These are phyloP conservation scores for Bemisia tabaci DNA, from an alignment of 1,140 invertebrate species.

Conservation along the genomic window DNA sequence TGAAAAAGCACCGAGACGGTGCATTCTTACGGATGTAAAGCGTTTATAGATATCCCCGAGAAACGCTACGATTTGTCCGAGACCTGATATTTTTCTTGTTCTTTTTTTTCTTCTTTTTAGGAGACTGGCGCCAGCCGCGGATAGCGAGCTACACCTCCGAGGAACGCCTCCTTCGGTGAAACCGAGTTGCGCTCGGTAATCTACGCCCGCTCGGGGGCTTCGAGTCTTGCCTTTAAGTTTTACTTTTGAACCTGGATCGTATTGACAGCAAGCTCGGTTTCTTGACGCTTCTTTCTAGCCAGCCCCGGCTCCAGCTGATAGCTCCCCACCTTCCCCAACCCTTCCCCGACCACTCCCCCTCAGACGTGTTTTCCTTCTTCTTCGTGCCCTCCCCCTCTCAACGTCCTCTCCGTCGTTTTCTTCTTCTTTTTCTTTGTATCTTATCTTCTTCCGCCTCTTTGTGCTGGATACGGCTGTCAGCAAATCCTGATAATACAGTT, in stretches of 20 bases:
- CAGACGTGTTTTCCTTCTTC: no score
- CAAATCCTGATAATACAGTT: neutral
- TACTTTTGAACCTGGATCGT: neutral
- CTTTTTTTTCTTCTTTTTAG: neutral
- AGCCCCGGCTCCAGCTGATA: neutral
- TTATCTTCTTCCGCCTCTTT: neutral
- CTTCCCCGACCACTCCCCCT: neutral
- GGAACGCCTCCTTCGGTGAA: neutral
- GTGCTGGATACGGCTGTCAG: neutral
- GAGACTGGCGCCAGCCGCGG: neutral
- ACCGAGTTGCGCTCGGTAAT: neutral
- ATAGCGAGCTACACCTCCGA: neutral
- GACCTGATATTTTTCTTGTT: neutral
- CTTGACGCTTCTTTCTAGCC: neutral
- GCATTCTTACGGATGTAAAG: neutral
- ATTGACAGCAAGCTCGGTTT: neutral
- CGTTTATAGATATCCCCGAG: neutral
- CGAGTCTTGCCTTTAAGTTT: neutral
- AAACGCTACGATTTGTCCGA: neutral
- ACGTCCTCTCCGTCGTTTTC: neutral
- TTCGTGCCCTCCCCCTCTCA: neutral
- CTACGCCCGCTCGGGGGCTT: neutral
- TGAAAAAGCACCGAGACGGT: neutral
- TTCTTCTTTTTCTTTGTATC: neutral
- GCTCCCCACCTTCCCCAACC: no score